These are phyloP conservation scores for Myripristis jacobus DNA, from an alignment of 2,797 vertebrate species.

Conservation along the genomic window DNA sequence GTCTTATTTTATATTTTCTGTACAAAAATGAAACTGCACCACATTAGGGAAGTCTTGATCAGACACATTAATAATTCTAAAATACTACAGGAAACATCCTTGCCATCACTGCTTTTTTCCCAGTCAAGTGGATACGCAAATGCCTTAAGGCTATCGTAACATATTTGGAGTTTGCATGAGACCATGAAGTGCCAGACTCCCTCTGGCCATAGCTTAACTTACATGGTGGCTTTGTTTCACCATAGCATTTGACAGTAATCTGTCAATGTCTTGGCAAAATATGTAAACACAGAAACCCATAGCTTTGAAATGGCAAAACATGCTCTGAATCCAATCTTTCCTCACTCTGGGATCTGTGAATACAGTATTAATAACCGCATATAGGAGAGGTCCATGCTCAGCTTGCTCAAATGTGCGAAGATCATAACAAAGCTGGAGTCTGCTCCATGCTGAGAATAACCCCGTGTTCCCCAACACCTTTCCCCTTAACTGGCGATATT, in stretches of 20 bases:
- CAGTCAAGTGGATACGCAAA: conserved; percentile 43
- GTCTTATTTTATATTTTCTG: neutral
- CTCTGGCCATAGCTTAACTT: conserved; percentile 57
- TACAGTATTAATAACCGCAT: conserved; percentile 52
- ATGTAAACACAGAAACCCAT: conserved; percentile 74
- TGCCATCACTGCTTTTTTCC: conserved; percentile 50
- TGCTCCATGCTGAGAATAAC: conserved; percentile 41
- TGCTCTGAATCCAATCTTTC: conserved; percentile 66
- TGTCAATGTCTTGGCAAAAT: conserved; percentile 76
- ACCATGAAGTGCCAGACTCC: conserved; percentile 52
- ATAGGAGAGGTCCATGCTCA: conserved; percentile 27
- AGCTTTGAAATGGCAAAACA: conserved; percentile 49
- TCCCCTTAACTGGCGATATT: conserved; percentile 38
- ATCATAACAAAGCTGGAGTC: conserved; percentile 51
- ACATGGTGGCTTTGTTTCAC: conserved; percentile 67
- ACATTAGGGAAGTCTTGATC: neutral
- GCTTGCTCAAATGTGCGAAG: conserved; percentile 44
- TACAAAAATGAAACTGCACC: neutral
- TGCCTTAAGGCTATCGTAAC: conserved; percentile 51
- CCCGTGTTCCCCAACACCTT: conserved; percentile 61
- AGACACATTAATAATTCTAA: neutral
- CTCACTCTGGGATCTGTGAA: conserved; percentile 42
- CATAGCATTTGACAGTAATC: conserved; percentile 75
- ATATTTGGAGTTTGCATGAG: conserved; percentile 67
- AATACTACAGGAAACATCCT: conserved; percentile 8